Conservation (phyloP, 2,797 vertebrate genomes). For the Gobionotothen gibberifrons region DNA sequence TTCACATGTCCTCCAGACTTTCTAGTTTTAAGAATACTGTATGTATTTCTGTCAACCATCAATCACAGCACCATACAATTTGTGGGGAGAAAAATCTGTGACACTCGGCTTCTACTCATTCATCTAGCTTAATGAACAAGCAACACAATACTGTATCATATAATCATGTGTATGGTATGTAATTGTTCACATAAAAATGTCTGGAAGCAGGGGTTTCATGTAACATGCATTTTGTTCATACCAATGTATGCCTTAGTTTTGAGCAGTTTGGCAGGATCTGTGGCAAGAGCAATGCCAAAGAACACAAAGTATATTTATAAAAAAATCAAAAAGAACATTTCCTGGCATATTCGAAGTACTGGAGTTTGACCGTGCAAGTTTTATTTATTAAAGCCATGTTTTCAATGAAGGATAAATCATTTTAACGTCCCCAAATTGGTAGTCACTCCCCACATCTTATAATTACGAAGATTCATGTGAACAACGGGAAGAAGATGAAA, state of each 20-base stretch:
- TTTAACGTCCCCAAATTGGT: constrained; percentile 71
- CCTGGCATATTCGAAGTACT: constrained; percentile 25
- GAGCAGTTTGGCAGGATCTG: constrained; percentile 41
- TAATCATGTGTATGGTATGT: constrained; percentile 67
- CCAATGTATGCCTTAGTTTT: constrained; percentile 58
- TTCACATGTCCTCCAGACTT: constrained; percentile 47
- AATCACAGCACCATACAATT: constrained; percentile 69
- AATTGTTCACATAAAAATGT: constrained; percentile 74
- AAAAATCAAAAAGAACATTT: constrained; percentile 23
- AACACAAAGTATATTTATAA: constrained; percentile 51
- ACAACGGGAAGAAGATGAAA: constrained; percentile 78
- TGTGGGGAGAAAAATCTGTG: constrained; percentile 65
- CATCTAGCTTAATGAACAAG: constrained; percentile 72
- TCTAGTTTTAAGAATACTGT: constrained; percentile 56
- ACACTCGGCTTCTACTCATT: constrained; percentile 61
- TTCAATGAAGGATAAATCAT: constrained; percentile 70
- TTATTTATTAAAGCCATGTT: constrained; percentile 77
- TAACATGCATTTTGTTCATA: constrained; percentile 73
- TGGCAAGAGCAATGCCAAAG: constrained; percentile 49
- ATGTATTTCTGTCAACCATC: constrained; percentile 76
- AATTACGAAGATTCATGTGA: constrained; percentile 82
- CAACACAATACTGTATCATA: constrained; percentile 67
- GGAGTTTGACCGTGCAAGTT: constrained; percentile 42
- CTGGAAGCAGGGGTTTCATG: constrained; percentile 60
- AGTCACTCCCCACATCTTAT: constrained; percentile 67